Percentiles rank a stretch among this genome's conserved stretches.
Conservation (phyloP, 2,797 vertebrate species). For the Cheirogaleus major region DNA sequence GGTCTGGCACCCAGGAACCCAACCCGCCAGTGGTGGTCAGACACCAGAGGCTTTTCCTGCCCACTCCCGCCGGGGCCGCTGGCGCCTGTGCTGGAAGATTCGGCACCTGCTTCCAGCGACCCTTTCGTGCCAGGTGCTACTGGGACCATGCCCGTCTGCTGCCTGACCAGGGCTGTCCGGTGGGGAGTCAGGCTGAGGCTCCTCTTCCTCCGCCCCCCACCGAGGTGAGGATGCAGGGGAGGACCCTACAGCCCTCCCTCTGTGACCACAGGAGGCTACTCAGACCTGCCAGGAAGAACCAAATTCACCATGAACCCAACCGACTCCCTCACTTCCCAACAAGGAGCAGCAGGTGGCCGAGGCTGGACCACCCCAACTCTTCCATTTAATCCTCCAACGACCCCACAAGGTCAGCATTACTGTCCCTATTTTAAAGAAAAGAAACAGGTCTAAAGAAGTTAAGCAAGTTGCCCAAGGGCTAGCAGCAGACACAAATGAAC, state of each 20-base stretch:
- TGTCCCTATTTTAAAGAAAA: not conserved
- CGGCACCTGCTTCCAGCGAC: not conserved
- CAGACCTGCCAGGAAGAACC: not conserved
- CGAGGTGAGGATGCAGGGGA: not conserved
- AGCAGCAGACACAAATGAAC: not conserved
- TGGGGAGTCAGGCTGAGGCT: not conserved
- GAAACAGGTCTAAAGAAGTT: not conserved
- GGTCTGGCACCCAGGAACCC: not conserved
- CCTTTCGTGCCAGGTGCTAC: not conserved
- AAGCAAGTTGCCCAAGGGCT: not conserved
- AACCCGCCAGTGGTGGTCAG: accelerated
- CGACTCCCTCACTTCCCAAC: accelerated
- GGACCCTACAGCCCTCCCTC: not conserved
- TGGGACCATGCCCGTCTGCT: accelerated
- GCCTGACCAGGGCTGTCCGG: accelerated
- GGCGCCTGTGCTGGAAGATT: too few relatives aligned
- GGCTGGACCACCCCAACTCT: accelerated
- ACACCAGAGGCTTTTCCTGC: not conserved
- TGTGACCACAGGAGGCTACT: not conserved
- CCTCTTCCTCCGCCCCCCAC: accelerated
- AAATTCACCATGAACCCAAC: not conserved
- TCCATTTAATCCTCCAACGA: not conserved
- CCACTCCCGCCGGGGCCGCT: not conserved
- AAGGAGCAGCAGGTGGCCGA: not conserved
- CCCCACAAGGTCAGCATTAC: accelerated